A percentile compares a stretch with the other conserved stretches of the same genome.
phyloP scores from a whole-genome alignment of 2,797 vertebrate genomes.

The Delichon dasypus region DNA sequence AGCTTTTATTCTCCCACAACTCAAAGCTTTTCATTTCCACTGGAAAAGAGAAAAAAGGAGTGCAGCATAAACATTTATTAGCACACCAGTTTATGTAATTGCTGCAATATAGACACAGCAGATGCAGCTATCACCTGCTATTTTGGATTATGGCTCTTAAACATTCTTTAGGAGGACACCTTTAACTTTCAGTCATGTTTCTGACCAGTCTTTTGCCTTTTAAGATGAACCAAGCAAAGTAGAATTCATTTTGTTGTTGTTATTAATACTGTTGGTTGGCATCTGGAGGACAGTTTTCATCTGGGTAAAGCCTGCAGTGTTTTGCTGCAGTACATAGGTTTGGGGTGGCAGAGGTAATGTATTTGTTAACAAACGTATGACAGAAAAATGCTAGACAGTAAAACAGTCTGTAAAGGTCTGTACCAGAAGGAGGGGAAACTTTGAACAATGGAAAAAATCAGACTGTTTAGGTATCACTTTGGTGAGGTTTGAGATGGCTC shows the following conservation, averaged over 20 bases:
- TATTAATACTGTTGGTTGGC: conserved; percentile 12
- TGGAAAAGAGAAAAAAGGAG: not conserved
- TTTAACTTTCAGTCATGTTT: not conserved
- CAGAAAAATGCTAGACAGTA: conserved; percentile 10
- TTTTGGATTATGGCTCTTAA: not conserved
- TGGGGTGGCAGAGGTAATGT: not conserved
- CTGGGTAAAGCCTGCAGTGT: conserved; percentile 20
- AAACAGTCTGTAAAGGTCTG: conserved; percentile 22
- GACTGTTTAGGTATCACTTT: not conserved
- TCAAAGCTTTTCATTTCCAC: not conserved
- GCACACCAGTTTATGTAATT: not conserved
- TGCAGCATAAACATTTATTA: conserved; percentile 35
- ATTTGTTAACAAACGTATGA: not conserved
- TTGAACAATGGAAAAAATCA: not conserved
- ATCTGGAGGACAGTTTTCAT: conserved; percentile 51
- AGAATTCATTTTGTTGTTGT: not conserved
- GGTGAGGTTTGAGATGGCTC: not conserved
- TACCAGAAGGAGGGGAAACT: conserved; percentile 14
- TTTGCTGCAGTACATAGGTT: conserved; percentile 50
- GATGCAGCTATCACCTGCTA: not conserved
- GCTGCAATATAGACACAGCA: not conserved
- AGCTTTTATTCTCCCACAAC: not conserved
- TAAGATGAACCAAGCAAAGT: not conserved
- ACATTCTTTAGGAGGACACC: not conserved
- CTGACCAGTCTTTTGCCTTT: conserved; percentile 1